Evolutionary conservation across 2,888 invertebrate genomes (phyloP), one percentile per base, ranked within the genome.

Genomic region (Trachelus iudaicus): DNA sequence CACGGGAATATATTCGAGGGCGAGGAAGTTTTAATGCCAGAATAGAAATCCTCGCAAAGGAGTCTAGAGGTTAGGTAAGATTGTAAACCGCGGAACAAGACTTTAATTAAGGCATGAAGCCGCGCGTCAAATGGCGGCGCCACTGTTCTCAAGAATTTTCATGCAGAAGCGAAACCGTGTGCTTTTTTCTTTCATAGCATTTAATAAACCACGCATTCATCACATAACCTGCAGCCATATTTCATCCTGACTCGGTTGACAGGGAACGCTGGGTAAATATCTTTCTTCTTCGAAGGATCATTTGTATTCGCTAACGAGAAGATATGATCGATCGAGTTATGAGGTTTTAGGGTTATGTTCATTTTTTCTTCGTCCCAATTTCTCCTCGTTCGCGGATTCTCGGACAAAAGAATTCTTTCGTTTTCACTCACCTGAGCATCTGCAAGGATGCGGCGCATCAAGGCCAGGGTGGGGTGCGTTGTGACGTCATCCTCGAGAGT

Each of bases 401-500:
- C 23, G 56, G 56, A 56, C 23, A 23, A 56, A 23, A 23, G 9
- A 1, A 9, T 56, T 56, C 56, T 15, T 56, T 56, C 9, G 3
- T 34, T 71, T 33, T 4, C 71, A 86, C 91, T 93, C 92, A 96
- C 95, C 95, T 96, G 96, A 92, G 96, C 96, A 94, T 97, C 96
- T 92, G 96, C 94, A 91, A 97, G 94, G 92, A 97, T 95, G 91
- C 95, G 95, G 93, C 96, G 95, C 95, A 97, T 96, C 93, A 97
- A 95, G 93, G 95, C 95, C 96, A 96, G 95, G 93, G 95, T 95
- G 94, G 95, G 94, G 93, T 94, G 93, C 83, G 88, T 83, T 89
- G 90, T 86, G 86, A 87, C 89, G 83, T 89, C 91, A 90, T 91
- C 86, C 84, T 90, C 87, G 84, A 89, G 88, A 79, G 87, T 87